Evolutionary conservation across 2,888 invertebrate genomes (phyloP).

Genomic region (Hyposoter dolosus): DNA sequence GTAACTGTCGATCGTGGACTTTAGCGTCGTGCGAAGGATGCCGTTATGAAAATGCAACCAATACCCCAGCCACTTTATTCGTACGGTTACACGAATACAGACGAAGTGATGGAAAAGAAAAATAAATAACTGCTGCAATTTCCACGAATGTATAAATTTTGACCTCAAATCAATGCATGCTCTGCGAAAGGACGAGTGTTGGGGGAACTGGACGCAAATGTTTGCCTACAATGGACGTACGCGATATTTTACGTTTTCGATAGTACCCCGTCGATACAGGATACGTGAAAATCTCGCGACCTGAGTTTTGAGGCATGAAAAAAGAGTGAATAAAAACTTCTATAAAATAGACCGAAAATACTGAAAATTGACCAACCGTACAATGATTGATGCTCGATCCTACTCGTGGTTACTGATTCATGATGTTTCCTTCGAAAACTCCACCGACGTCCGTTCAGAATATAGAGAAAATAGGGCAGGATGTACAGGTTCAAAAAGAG

Average conservation of each 20-base stretch:
- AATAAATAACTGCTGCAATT: background rate
- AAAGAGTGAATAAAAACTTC: background rate
- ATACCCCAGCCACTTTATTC: background rate
- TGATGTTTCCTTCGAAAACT: too few species aligned
- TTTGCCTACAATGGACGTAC: too few species aligned
- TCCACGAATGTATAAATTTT: background rate
- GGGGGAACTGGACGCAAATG: too few species aligned
- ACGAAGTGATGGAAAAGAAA: too few species aligned
- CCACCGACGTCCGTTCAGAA: too few species aligned
- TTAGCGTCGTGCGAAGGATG: background rate
- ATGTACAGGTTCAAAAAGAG: too few species aligned
- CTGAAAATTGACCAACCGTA: background rate
- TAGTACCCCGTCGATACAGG: background rate
- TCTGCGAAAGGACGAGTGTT: too few species aligned
- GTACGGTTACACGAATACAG: background rate
- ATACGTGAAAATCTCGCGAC: background rate
- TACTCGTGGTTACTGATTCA: background rate
- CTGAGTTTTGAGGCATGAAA: background rate
- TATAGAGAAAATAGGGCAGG: too few species aligned
- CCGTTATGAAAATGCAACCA: too few species aligned
- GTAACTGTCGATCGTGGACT: background rate
- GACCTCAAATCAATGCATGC: background rate
- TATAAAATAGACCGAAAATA: background rate
- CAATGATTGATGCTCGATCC: background rate
- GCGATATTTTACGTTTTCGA: too few species aligned